Evolutionary conservation across 2,797 vertebrate species (phyloP), one percentile per base, ranked within the genome.

Genomic region (Emys orbicularis): DNA sequence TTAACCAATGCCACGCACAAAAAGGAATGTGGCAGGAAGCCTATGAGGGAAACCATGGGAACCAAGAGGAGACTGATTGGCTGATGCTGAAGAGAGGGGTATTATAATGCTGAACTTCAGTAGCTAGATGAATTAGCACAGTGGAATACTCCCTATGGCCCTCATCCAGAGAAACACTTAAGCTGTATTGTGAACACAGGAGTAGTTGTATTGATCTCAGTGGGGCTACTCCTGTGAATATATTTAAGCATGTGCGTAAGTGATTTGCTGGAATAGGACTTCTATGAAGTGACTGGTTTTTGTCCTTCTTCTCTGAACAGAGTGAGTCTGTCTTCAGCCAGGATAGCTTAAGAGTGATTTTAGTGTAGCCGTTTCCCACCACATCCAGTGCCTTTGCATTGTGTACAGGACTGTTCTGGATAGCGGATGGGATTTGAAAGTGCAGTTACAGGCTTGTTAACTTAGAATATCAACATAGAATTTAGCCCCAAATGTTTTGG

Each of bases 401-500:
- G 29, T 9, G 25, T 47, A 31, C 13, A 49, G 13, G 27, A 29
- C 27, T 29, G 44, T 29, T 47, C 74, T 49, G 44, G 74, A 29
- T 16, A 77, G 15, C 5, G 4, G 25, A 31, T 77, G 41, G 27
- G 15, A 31, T 77, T 77, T 77, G 47, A 31, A 77, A 29, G 44
- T 49, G 27, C 6, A 9, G 80, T 90, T 91, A 91, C 59, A 50
- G 87, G 52, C 79, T 84, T 52, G 18, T 79, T 92, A 93, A 87
- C 85, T 94, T 54, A 56, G 79, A 79, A 84, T 88, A 96, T 95
- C 90, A 91, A 47, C 77, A 79, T 84, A 85, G 31, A 91, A 89
- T 90, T 92, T 83, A 96, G 65, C 79, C 47, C 44, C 23, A 12
- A 37, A 0, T 83, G 87, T 87, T 92, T 86, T 76, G 68, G 44